Percentiles rank a stretch among this genome's conserved stretches.
Conservation (phyloP, 2,888 invertebrate genomes). For the Acrobasis consociella region DNA sequence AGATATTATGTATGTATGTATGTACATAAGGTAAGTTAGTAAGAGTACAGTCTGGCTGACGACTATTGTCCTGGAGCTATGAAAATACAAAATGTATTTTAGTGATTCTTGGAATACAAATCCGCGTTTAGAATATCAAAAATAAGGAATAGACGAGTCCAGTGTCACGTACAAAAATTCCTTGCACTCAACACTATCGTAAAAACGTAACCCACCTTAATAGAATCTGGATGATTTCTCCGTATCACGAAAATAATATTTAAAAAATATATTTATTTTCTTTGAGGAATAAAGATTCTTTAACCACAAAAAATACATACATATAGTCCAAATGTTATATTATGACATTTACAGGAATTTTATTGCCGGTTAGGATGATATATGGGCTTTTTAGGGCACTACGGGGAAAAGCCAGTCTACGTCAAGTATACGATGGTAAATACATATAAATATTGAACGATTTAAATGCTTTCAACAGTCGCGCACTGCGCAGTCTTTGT, state of each 20-base stretch:
- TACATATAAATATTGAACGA: background rate
- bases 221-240: constrained; percentile 2
- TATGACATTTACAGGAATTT: constrained; percentile 29
- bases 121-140: background rate
- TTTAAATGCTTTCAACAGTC: background rate
- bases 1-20: too few species aligned
- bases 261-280: too few species aligned
- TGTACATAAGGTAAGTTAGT: too few species aligned
- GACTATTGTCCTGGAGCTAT: too few species aligned
- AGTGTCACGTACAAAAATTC: background rate
- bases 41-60: too few species aligned
- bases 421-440: background rate
- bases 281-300: too few species aligned
- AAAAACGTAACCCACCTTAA: background rate
- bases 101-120: background rate
- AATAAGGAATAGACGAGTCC: background rate
- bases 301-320: too few species aligned
- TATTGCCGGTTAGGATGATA: constrained; percentile 23
- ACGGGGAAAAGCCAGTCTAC: constrained; percentile 9
- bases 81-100: background rate
- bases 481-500: constrained; percentile 24
- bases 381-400: constrained; percentile 13
- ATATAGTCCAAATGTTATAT: constrained; percentile 22
- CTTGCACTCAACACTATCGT: background rate
- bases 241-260: constrained; percentile 19